Percentiles rank a stretch among this genome's conserved stretches.
Conservation (phyloP, 2,888 invertebrate genomes). For the Strigamia transsilvanica region DNA sequence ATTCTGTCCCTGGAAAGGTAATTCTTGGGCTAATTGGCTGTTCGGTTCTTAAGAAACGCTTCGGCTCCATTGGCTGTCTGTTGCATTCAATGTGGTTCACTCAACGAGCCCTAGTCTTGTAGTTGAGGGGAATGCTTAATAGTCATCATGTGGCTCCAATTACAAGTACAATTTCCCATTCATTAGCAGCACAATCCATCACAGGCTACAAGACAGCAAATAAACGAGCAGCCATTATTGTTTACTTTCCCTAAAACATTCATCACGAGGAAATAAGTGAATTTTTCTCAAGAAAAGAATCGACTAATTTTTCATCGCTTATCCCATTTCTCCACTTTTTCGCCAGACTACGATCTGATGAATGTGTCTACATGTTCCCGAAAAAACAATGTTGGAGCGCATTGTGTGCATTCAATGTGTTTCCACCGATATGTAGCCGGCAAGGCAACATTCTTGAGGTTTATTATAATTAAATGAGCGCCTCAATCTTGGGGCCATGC, state of each 20-base stretch:
- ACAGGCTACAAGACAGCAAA: slow-evolving; percentile 14
- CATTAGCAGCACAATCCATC: slow-evolving; percentile 20
- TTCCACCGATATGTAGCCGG: background rate
- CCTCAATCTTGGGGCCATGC: slow-evolving; percentile 39
- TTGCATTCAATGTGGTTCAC: no score
- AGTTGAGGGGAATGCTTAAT: background rate
- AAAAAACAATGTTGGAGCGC: no score
- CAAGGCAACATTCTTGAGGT: slow-evolving; percentile 15
- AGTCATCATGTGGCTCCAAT: slow-evolving; percentile 15
- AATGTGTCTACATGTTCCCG: no score
- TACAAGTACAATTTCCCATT: slow-evolving; percentile 39
- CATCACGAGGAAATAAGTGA: background rate
- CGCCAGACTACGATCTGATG: no score
- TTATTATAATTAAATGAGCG: slow-evolving; percentile 38
- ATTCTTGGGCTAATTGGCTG: no score
- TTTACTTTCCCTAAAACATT: background rate
- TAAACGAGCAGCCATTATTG: background rate
- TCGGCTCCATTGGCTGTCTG: no score
- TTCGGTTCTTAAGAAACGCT: no score
- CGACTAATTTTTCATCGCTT: background rate
- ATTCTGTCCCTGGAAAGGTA: no score
- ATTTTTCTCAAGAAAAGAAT: background rate
- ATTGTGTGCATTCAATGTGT: no score
- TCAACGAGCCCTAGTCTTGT: background rate
- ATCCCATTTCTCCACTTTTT: no score